Conservation (phyloP, 1,140 invertebrate species). For the Platyscapa corneri region DNA sequence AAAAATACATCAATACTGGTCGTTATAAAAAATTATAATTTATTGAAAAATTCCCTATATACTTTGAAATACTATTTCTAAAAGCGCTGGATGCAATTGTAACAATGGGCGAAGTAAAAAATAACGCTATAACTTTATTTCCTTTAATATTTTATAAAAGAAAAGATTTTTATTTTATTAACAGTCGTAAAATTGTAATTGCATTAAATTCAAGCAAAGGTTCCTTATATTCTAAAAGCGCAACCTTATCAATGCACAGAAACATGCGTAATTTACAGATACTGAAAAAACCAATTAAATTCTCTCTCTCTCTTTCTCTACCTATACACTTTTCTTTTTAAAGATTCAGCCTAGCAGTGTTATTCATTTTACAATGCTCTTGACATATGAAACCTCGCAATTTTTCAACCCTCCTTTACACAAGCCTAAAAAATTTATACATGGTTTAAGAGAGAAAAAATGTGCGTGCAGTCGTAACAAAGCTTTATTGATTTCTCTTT, state of each 20-base stretch:
- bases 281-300: neutral
- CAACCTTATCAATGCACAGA: neutral
- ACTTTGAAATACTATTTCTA: too few species aligned
- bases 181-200: neutral
- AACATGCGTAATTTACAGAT: neutral
- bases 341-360: neutral
- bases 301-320: neutral
- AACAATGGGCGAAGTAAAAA: too few species aligned
- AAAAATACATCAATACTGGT: too few species aligned
- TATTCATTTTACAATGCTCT: neutral
- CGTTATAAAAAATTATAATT: too few species aligned
- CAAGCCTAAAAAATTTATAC: conserved; percentile 5
- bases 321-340: too few species aligned
- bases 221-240: neutral
- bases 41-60: too few species aligned
- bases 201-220: neutral
- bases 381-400: conserved; percentile 45
- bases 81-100: too few species aligned
- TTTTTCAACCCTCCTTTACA: conserved; percentile 24
- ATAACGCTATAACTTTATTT: too few species aligned
- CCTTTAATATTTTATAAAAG: neutral
- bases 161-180: neutral
- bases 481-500: conserved; percentile 41
- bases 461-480: conserved; percentile 23
- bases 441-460: conserved; percentile 7